Conservation (phyloP, 2,888 invertebrate species). For the Scaptodrosophila latifasciaeformis region DNA sequence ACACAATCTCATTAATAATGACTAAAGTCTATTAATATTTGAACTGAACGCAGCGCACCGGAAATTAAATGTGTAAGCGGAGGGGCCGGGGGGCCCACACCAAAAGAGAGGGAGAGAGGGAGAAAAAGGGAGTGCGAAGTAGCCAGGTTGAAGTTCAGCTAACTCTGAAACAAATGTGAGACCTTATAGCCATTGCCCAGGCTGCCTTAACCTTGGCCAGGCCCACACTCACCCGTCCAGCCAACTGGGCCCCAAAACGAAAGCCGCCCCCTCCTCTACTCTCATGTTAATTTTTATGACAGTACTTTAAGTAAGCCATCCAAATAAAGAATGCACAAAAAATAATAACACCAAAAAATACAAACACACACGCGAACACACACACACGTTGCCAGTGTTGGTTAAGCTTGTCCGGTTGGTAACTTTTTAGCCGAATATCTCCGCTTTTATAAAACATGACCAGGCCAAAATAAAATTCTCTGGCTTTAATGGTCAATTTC, state of each 20-base stretch:
- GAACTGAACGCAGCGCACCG: conserved; percentile 43
- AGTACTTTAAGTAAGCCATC: conserved; percentile 54
- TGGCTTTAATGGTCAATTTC: too few relatives aligned
- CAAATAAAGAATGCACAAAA: conserved; percentile 28
- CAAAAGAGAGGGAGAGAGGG: too few relatives aligned
- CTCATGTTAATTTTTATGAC: conserved; percentile 61
- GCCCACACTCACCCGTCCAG: too few relatives aligned
- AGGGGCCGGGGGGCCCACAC: background rate
- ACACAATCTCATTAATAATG: conserved; percentile 62
- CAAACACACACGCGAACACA: too few relatives aligned
- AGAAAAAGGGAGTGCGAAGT: too few relatives aligned
- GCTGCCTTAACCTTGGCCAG: too few relatives aligned
- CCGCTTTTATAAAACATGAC: too few relatives aligned
- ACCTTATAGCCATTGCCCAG: too few relatives aligned
- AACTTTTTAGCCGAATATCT: too few relatives aligned
- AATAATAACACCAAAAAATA: background rate
- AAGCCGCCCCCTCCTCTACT: conserved; percentile 18
- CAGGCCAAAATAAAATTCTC: background rate
- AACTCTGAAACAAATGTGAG: background rate
- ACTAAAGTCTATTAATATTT: conserved; percentile 56
- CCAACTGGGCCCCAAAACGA: background rate
- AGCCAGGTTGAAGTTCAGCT: background rate
- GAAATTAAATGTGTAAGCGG: conserved; percentile 53
- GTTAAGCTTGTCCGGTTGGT: too few relatives aligned
- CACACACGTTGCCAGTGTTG: too few relatives aligned